phyloP scores from a whole-genome alignment of 2,797 vertebrate genomes.

The Squalus acanthias region DNA sequence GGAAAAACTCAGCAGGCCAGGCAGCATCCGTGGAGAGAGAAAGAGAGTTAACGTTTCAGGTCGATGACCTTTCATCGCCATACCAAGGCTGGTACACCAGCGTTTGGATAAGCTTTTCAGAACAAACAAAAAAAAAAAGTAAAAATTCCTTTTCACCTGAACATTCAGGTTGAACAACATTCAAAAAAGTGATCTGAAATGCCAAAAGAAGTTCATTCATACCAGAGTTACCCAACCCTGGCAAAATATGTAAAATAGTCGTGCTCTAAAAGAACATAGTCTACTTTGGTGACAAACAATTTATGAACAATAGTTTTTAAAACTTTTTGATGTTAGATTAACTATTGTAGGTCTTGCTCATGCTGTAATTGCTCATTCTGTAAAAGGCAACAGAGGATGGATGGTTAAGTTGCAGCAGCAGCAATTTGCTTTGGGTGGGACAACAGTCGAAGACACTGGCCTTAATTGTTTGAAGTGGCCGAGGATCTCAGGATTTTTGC shows the following conservation, averaged over 20 bases:
- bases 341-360: no score
- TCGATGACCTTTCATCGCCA: not conserved
- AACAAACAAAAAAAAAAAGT: not conserved
- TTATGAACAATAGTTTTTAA: not conserved
- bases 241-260: not conserved
- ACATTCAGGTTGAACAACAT: slow-evolving; percentile 10
- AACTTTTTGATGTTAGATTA: not conserved
- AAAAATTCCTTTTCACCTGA: not conserved
- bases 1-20: no score
- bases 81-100: not conserved
- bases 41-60: no score
- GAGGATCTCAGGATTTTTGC: not conserved
- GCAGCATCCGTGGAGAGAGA: no score
- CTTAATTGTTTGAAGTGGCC: not conserved
- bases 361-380: not conserved
- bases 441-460: no score
- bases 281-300: not conserved
- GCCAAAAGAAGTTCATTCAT: not conserved
- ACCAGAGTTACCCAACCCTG: not conserved
- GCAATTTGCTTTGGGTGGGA: not conserved
- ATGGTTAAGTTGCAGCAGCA: not conserved
- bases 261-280: not conserved
- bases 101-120: not conserved
- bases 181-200: not conserved
- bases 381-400: not conserved